A percentile compares a stretch with the other conserved stretches of the same genome.
Evolutionary conservation across 1,140 invertebrate genomes (phyloP).

Genomic region (Hylaeus volcanicus): DNA sequence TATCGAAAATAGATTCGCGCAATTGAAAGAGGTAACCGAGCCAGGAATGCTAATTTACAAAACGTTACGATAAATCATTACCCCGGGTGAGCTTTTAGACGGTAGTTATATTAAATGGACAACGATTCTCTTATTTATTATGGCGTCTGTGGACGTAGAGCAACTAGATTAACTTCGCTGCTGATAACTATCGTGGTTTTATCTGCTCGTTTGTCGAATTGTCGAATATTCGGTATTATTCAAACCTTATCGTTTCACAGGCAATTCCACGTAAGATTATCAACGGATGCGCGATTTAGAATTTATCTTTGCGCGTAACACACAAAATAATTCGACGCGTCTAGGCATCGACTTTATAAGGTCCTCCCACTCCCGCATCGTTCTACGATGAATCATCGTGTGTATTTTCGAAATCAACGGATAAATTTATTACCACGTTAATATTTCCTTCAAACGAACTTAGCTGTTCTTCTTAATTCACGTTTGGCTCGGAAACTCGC

Average conservation of each 20-base stretch:
- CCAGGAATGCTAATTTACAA: slow-evolving; percentile 24
- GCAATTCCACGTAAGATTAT: background rate
- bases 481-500: too few species aligned
- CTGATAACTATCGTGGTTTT: background rate
- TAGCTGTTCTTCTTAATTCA: too few species aligned
- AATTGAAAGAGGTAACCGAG: background rate
- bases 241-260: background rate
- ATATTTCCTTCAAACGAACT: too few species aligned
- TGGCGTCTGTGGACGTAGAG: background rate
- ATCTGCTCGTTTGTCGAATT: background rate
- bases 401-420: too few species aligned
- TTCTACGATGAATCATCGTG: too few species aligned
- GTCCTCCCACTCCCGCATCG: too few species aligned
- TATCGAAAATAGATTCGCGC: slow-evolving; percentile 25
- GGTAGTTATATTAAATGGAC: slow-evolving; percentile 19
- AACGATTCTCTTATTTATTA: background rate
- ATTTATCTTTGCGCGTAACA: too few species aligned
- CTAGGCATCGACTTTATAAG: too few species aligned
- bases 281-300: background rate
- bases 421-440: too few species aligned
- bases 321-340: too few species aligned
- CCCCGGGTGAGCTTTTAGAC: background rate
- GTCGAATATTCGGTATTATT: background rate
- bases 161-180: background rate
- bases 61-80: slow-evolving; percentile 14